phyloP scores from a whole-genome alignment of 2,113 vertebrate genomes.

The Erythrocercus mccallii region DNA sequence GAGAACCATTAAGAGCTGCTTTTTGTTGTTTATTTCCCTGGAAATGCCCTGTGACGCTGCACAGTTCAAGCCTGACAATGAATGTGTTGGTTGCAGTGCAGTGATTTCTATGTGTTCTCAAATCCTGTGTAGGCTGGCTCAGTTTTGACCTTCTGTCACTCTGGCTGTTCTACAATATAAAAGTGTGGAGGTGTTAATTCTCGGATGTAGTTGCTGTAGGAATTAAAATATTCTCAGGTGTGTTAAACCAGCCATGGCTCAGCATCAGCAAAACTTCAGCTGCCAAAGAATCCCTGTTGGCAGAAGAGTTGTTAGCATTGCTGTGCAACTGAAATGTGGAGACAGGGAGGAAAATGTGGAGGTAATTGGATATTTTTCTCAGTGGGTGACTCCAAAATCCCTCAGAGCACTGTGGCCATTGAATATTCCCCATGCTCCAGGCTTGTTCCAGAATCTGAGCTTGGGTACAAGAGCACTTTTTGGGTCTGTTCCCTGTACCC shows the following conservation, averaged over 20 bases:
- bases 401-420: neutral
- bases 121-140: neutral
- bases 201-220: neutral
- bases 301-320: neutral
- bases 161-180: neutral
- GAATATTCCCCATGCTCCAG: neutral
- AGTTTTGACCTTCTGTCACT: conserved; percentile 16
- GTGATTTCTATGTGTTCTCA: neutral
- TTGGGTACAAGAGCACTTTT: neutral
- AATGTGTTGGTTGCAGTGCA: neutral
- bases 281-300: neutral
- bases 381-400: neutral
- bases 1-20: conserved; percentile 5
- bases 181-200: neutral
- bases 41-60: neutral
- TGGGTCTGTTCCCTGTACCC: neutral
- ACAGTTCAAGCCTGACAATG: neutral
- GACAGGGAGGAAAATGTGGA: neutral
- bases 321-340: neutral
- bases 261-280: neutral
- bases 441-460: neutral
- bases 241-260: neutral
- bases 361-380: neutral
- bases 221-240: neutral
- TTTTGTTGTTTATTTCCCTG: neutral